A percentile compares a stretch with the other conserved stretches of the same genome.
phyloP scores from a whole-genome alignment of 2,797 vertebrate genomes.

The Psittacula echo region DNA sequence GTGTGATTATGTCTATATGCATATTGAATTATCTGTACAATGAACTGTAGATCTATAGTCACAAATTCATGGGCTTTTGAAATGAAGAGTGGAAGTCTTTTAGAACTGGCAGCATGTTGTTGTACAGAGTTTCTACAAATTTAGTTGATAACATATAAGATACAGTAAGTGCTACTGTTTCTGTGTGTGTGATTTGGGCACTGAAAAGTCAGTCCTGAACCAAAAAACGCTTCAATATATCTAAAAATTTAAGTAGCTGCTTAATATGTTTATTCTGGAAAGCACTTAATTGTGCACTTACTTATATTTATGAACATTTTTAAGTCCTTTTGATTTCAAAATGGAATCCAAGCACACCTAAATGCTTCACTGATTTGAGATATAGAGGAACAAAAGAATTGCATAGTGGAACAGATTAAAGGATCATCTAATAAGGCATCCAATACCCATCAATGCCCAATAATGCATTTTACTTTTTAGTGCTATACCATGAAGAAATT shows the following conservation, averaged over 20 bases:
- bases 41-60: neutral
- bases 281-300: neutral
- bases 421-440: conserved; percentile 18
- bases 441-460: conserved; percentile 34
- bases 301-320: neutral
- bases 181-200: neutral
- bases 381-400: conserved; percentile 8
- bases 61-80: neutral
- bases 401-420: conserved; percentile 26
- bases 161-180: neutral
- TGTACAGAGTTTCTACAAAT: neutral
- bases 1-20: neutral
- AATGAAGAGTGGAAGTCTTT: neutral
- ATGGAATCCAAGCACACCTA: conserved; percentile 23
- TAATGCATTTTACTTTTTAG: conserved; percentile 44
- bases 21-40: neutral
- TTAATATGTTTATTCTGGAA: conserved; percentile 32
- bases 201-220: neutral
- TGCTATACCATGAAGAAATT: conserved; percentile 23
- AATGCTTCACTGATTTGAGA: conserved; percentile 21
- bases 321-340: conserved; percentile 52
- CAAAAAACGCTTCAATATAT: neutral
- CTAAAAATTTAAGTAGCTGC: conserved; percentile 12
- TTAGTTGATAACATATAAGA: neutral
- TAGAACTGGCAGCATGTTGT: neutral